Base-by-base conservation (phyloP, 37 sponge, comb jelly and placozoan genomes). In the Diacarnus erythraeanus region DNA sequence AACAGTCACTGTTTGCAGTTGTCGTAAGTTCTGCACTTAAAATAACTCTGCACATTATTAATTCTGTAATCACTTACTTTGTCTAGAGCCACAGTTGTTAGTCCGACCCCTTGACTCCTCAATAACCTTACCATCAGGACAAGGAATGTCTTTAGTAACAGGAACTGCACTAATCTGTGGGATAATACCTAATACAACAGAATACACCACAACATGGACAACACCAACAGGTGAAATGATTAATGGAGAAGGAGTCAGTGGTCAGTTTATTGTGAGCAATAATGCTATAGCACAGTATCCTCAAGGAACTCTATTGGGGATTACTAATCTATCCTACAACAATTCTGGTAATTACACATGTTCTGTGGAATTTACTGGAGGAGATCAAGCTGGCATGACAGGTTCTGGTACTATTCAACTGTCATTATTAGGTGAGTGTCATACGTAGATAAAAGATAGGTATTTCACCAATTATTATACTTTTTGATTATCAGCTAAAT, bases 341-440 rank as follows among this genome's bases (percentile, higher is more conserved):
- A 25, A 71, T 71, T 33, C 42, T 71, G 71, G 71, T 2, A 71
- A 12, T 40, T 71, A 71, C 36, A 71, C 42, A 12, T 71, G 71
- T 27, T 20, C 42, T 42, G 71, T 26, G 22, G 41, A 25, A 35
- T 1, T 25, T 38, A 6, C 6, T 38, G 3, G 22, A 41, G 71
- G 6, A 3, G 26, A 42, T 40, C 38, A 17, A 37, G 25, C 27
- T 23, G 38, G 3, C 71, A n/a, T n/a, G n/a, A n/a, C n/a, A n/a
- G n/a, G n/a, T n/a, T n/a, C n/a, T n/a, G n/a, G n/a, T n/a, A 40
- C 23, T n/a, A 35, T 71, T 38, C 38, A 71, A n/a, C 71, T 71
- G 43, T 5, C 30, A 4, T 43, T 71, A 5, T 1, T 23, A 40
- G 23, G 71, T 71, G 41, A 1, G 43, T 40, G 25, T 4, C 30